These are phyloP conservation scores for Archivesica marissinica DNA, from an alignment of 1,140 invertebrate genomes.

Conservation along the genomic window DNA sequence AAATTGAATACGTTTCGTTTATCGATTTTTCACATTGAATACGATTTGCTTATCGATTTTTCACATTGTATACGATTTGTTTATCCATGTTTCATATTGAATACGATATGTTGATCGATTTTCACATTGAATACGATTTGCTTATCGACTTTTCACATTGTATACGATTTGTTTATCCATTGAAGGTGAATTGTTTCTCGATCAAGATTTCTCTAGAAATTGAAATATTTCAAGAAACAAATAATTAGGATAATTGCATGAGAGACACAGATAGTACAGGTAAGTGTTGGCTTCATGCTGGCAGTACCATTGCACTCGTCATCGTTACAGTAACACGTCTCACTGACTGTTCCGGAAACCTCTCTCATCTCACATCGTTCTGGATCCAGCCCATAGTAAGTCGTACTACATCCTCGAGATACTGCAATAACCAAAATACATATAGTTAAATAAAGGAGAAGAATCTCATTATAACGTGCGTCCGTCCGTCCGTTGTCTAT, in stretches of 20 bases:
- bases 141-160: no score
- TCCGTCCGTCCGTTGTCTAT: no score
- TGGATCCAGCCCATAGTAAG: not conserved
- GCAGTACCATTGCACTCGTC: not conserved
- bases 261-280: not conserved
- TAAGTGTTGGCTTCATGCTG: not conserved
- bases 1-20: no score
- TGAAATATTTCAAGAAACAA: not conserved
- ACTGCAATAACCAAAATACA: not conserved
- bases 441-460: no score
- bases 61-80: no score
- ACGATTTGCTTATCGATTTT: no score
- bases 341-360: not conserved
- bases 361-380: not conserved
- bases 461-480: no score
- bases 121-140: no score
- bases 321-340: constrained; percentile 13
- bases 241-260: not conserved
- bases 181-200: not conserved
- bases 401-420: not conserved
- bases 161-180: no score
- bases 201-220: not conserved
- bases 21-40: no score
- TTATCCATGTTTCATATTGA: no score
- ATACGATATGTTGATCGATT: no score